Conservation (phyloP, 2,797 vertebrate species). For the Sebastes hubbsi region DNA sequence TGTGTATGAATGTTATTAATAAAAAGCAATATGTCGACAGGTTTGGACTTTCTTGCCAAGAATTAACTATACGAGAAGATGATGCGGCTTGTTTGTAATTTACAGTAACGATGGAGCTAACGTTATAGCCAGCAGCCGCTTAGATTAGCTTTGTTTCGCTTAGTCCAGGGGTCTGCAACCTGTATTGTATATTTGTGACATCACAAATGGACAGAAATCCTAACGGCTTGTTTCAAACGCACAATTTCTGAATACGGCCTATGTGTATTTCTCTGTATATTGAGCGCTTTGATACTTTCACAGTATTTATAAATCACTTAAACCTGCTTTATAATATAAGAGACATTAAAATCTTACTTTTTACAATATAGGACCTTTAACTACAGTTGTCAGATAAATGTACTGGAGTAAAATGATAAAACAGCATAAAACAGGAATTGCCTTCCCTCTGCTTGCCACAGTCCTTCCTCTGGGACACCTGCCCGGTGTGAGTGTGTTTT, state of each 20-base stretch:
- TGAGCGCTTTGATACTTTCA: too few relatives aligned
- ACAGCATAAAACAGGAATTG: not conserved
- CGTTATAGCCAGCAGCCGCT: not conserved
- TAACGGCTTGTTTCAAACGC: too few relatives aligned
- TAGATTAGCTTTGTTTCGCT: not conserved
- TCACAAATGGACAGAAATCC: too few relatives aligned
- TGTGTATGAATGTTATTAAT: not conserved
- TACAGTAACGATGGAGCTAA: not conserved
- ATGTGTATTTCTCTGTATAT: too few relatives aligned
- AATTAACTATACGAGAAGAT: not conserved
- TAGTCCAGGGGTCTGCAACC: not conserved
- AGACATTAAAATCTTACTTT: too few relatives aligned
- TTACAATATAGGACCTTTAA: not conserved
- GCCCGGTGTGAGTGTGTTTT: fast-evolving
- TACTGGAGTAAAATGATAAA: not conserved
- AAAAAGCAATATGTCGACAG: not conserved
- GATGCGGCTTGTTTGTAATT: not conserved
- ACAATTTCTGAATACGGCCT: too few relatives aligned
- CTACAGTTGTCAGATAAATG: not conserved
- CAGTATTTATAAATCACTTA: too few relatives aligned
- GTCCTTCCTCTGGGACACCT: too few relatives aligned
- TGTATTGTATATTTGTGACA: too few relatives aligned
- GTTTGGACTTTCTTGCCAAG: not conserved
- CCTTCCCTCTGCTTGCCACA: not conserved
- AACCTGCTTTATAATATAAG: too few relatives aligned